Evolutionary conservation across 2,797 vertebrate species (phyloP).

Genomic region (Poecilia velifera): DNA sequence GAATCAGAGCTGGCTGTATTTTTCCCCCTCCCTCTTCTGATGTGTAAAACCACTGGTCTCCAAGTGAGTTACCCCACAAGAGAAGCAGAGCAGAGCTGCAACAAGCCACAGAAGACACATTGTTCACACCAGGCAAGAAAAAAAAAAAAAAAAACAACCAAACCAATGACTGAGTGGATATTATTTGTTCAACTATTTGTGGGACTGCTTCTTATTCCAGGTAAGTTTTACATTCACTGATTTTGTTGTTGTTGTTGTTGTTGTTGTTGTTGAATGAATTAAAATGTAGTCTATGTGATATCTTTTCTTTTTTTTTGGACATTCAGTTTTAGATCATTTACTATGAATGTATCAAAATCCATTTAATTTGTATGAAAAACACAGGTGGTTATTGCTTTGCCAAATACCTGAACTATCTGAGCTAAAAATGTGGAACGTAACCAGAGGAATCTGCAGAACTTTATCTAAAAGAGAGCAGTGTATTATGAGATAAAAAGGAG

Average conservation of each 20-base stretch:
- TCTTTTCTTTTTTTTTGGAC: background rate
- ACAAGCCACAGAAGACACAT: constrained; percentile 28
- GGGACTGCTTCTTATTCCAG: constrained; percentile 66
- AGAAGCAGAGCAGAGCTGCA: constrained; percentile 37
- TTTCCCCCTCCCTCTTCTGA: constrained; percentile 15
- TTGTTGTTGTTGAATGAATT: background rate
- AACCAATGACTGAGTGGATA: constrained; percentile 53
- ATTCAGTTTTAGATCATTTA: background rate
- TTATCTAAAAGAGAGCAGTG: constrained; percentile 32
- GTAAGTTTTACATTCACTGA: constrained; percentile 40
- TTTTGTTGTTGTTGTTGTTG: background rate
- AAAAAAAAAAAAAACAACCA: constrained; percentile 2
- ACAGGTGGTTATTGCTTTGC: background rate
- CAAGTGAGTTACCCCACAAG: constrained; percentile 2
- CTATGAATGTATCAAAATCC: background rate
- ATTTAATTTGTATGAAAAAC: background rate
- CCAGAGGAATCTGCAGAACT: constrained; percentile 3
- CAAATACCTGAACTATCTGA: background rate
- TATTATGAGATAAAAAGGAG: fast-evolving
- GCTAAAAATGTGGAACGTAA: background rate
- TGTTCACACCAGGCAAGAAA: constrained; percentile 41
- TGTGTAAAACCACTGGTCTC: constrained; percentile 14
- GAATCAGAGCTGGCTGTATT: background rate
- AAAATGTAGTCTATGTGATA: background rate
- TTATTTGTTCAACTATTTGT: constrained; percentile 54